These are phyloP conservation scores for Puntigrus tetrazona DNA, from an alignment of 2,113 vertebrate genomes.

Conservation along the genomic window DNA sequence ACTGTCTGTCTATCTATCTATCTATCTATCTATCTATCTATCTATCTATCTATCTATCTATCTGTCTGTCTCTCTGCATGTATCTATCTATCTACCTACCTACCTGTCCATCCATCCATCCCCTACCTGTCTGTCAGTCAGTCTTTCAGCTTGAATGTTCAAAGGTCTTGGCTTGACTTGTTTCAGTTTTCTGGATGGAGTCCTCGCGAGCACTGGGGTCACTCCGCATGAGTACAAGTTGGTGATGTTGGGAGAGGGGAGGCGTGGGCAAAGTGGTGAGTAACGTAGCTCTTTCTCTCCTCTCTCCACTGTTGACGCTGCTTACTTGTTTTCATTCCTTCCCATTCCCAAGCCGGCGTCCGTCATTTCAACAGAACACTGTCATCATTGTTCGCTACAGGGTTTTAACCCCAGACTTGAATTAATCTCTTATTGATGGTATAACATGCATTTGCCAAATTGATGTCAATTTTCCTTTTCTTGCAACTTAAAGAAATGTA, in stretches of 20 bases:
- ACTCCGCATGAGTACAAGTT: constrained; percentile 83
- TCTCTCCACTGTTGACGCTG: not conserved
- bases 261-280: constrained; percentile 84
- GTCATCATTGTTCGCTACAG: not conserved
- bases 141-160: not conserved
- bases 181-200: constrained; percentile 58
- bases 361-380: not conserved
- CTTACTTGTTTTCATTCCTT: not conserved
- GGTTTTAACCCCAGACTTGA: not conserved
- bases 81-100: no score
- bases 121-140: no score
- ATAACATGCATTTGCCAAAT: not conserved
- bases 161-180: constrained; percentile 13
- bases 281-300: constrained; percentile 3
- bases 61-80: no score
- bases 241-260: constrained; percentile 84
- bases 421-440: no score
- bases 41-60: no score
- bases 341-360: not conserved
- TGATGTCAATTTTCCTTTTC: not conserved
- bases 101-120: not conserved
- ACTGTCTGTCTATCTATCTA: no score
- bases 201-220: constrained; percentile 54
- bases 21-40: no score
- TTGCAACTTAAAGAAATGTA: not conserved